These are phyloP conservation scores for Phyllostomus discolor DNA, from an alignment of 2,113 vertebrate species.

Conservation along the genomic window DNA sequence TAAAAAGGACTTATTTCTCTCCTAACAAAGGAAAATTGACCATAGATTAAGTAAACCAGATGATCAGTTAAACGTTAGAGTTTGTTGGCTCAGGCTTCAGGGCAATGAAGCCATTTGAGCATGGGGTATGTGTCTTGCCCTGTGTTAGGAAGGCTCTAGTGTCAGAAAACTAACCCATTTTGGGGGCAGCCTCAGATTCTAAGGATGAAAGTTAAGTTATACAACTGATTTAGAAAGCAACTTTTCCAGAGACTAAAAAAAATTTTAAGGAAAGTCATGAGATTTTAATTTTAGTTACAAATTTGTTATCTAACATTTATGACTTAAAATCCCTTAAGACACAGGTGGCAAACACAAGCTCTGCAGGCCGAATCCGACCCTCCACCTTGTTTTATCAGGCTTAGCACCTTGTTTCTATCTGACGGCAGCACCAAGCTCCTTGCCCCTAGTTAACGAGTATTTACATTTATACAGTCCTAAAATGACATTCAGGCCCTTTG, in stretches of 20 bases:
- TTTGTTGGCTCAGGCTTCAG: neutral
- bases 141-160: rapidly evolving
- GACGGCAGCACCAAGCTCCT: no score
- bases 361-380: no score
- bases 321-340: neutral
- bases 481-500: no score
- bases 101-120: neutral
- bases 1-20: neutral
- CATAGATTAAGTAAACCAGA: neutral
- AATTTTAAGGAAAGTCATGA: neutral
- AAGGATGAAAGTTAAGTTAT: neutral
- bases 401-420: no score
- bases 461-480: no score
- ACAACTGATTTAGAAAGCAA: neutral
- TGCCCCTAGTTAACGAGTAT: no score
- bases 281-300: neutral
- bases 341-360: no score
- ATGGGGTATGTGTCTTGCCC: rapidly evolving
- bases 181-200: neutral
- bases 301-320: neutral
- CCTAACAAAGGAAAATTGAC: neutral
- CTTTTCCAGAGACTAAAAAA: neutral
- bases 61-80: neutral
- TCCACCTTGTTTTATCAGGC: no score
- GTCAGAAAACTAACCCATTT: neutral